Evolutionary conservation across 1,140 invertebrate species (phyloP).

Genomic region (Wasmannia auropunctata): DNA sequence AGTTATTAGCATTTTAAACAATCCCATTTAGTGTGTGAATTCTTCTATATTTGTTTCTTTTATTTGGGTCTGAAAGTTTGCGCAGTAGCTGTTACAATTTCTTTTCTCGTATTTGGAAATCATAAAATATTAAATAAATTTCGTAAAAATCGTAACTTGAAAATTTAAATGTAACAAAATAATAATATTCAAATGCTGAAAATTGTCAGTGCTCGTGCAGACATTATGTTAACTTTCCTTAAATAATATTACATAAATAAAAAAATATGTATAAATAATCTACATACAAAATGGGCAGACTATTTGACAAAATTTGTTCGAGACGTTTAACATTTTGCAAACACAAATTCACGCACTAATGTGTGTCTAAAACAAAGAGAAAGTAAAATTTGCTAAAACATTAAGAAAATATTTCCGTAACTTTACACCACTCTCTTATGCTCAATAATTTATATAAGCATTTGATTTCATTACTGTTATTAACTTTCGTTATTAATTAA

Average conservation of each 20-base stretch:
- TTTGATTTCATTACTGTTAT: slow-evolving; percentile 4
- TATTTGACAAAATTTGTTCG: neutral
- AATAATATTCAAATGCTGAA: neutral
- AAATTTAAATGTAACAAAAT: neutral
- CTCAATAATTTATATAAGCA: neutral
- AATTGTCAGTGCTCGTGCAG: neutral
- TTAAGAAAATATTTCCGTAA: slow-evolving; percentile 3
- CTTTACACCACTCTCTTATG: neutral
- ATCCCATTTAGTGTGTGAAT: neutral
- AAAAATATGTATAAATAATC: slow-evolving; percentile 15
- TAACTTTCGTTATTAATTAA: neutral
- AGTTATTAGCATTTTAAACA: neutral
- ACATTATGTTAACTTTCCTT: slow-evolving; percentile 12
- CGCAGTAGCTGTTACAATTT: neutral
- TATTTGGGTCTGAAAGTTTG: neutral
- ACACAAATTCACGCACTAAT: neutral
- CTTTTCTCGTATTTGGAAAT: neutral
- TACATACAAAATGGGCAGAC: neutral
- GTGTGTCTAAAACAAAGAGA: neutral
- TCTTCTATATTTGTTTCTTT: neutral
- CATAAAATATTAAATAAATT: neutral
- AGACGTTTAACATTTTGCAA: neutral
- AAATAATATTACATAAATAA: slow-evolving; percentile 27
- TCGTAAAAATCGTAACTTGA: neutral
- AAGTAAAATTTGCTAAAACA: neutral